A percentile compares a stretch with the other conserved stretches of the same genome.
Conservation (phyloP, 1,140 invertebrate genomes). For the Hestina assimilis region DNA sequence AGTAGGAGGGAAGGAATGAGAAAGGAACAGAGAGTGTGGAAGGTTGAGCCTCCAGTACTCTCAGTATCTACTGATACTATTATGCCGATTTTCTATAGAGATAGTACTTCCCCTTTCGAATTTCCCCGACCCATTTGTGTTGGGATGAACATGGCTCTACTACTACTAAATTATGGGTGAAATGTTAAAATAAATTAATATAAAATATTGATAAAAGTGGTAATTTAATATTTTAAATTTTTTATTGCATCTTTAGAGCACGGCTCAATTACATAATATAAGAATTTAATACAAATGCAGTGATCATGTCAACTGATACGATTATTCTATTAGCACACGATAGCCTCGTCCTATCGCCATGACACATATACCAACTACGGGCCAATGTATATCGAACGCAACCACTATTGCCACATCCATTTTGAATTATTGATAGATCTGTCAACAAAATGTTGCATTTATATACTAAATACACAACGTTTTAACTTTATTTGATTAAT, state of each 20-base stretch:
- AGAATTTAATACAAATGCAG: not conserved
- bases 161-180: too few species aligned
- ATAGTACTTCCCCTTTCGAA: too few species aligned
- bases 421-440: constrained; percentile 16
- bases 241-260: too few species aligned
- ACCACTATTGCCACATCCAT: constrained; percentile 22
- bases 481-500: constrained; percentile 1
- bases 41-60: too few species aligned
- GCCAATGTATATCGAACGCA: constrained; percentile 24
- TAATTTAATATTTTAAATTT: too few species aligned
- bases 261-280: not conserved
- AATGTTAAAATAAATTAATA: too few species aligned
- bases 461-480: not conserved
- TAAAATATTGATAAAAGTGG: not conserved
- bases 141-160: too few species aligned
- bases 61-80: too few species aligned
- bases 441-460: constrained; percentile 7
- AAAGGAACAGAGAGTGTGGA: too few species aligned
- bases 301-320: constrained; percentile 9
- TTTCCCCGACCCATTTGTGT: too few species aligned
- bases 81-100: too few species aligned
- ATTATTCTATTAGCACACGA: constrained; percentile 29
- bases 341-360: constrained; percentile 43
- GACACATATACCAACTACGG: constrained; percentile 55
- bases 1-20: too few species aligned